phyloP scores from a whole-genome alignment of 23 tunicate species.

The Trididemnum clinides region DNA sequence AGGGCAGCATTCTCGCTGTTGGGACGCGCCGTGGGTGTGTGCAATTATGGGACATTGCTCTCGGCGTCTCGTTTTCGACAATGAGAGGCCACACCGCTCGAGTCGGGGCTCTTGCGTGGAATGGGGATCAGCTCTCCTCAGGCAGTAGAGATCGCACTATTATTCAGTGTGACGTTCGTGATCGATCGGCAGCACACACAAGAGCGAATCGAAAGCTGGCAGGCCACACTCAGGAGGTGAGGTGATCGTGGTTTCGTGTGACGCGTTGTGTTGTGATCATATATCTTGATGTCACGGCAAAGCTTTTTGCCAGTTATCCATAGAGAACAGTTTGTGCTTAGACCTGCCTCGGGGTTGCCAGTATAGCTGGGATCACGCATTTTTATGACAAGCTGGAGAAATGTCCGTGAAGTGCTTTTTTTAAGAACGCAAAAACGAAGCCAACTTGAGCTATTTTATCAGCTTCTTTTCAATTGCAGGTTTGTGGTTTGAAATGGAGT shows the following conservation, averaged over 20 bases:
- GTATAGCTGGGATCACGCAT: too few species aligned
- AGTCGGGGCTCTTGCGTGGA: conserved; percentile 98
- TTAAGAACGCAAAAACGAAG: too few species aligned
- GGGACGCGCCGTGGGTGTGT: conserved; percentile 88
- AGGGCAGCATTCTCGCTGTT: conserved; percentile 89
- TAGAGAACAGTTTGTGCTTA: too few species aligned
- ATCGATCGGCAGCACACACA: conserved; percentile 25
- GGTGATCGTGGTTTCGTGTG: neutral
- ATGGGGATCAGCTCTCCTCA: conserved; percentile 86
- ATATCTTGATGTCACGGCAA: too few species aligned
- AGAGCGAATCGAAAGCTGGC: conserved; percentile 57
- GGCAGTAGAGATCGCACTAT: conserved; percentile 91
- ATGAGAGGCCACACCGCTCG: conserved; percentile 85
- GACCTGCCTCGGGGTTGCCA: too few species aligned
- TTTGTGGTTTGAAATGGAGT: conserved; percentile 95
- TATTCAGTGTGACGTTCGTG: conserved; percentile 78
- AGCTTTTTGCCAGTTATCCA: too few species aligned
- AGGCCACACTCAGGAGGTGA: conserved; percentile 92
- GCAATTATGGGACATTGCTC: conserved; percentile 84
- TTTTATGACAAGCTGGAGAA: too few species aligned
- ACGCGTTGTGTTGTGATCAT: neutral
- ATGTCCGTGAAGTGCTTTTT: too few species aligned
- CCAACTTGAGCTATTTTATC: too few species aligned
- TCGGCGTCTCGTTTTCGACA: conserved; percentile 37
- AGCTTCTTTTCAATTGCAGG: conserved; percentile 39